Percentiles rank a stretch among this genome's conserved stretches.
These are phyloP conservation scores for Stenodema calcarata DNA, from an alignment of 2,888 invertebrate species.

Conservation along the genomic window DNA sequence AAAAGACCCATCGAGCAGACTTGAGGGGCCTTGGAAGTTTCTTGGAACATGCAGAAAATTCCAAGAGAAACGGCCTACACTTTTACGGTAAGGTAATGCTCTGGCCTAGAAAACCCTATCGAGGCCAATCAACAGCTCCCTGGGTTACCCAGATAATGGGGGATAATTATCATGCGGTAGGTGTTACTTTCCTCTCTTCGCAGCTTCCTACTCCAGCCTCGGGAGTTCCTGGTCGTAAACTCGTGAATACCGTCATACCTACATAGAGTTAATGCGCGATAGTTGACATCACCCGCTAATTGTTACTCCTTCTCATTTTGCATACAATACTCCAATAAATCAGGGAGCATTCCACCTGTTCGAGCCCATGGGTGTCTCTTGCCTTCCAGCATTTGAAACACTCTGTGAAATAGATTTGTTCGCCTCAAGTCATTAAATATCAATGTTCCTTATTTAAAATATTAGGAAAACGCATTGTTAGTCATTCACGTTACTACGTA, in stretches of 20 bases:
- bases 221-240: conserved; percentile 34
- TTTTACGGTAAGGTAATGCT: neutral
- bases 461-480: too few species aligned
- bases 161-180: conserved; percentile 11
- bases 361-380: neutral
- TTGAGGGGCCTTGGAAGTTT: neutral
- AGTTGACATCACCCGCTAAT: conserved; percentile 49
- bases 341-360: conserved; percentile 32
- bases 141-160: conserved; percentile 10
- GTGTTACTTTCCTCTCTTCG: conserved; percentile 9
- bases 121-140: conserved; percentile 15
- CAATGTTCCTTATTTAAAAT: too few species aligned
- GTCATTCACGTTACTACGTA: too few species aligned
- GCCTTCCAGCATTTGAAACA: neutral
- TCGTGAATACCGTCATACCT: conserved; percentile 25
- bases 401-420: neutral
- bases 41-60: neutral
- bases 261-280: conserved; percentile 40
- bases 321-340: conserved; percentile 38
- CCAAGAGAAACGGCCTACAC: neutral
- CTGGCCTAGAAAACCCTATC: conserved; percentile 22
- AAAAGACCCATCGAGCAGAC: neutral
- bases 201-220: conserved; percentile 11
- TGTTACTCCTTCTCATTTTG: conserved; percentile 28
- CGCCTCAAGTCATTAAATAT: too few species aligned